phyloP scores from a whole-genome alignment of 2,797 vertebrate species.

The Acridotheres tristis region DNA sequence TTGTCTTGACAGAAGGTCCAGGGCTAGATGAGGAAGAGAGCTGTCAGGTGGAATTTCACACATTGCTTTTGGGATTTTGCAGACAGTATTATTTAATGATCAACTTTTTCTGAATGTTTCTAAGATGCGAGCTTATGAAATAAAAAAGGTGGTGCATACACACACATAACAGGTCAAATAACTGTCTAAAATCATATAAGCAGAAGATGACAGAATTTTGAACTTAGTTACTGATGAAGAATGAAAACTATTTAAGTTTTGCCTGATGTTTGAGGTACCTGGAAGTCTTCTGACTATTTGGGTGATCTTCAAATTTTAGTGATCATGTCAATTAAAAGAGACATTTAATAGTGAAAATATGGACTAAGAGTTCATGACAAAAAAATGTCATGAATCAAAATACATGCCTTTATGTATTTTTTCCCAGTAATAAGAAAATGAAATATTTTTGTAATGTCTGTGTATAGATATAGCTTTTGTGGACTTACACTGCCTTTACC shows the following conservation, averaged over 20 bases:
- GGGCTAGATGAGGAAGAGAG: neutral
- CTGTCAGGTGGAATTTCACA: neutral
- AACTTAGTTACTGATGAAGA: neutral
- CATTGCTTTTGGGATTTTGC: neutral
- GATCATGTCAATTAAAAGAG: neutral
- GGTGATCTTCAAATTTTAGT: neutral
- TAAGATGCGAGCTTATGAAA: neutral
- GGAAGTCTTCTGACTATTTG: neutral
- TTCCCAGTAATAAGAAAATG: neutral
- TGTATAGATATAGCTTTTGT: neutral
- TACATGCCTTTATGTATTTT: neutral
- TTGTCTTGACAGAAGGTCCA: neutral
- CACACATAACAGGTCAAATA: neutral
- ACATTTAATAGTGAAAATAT: neutral
- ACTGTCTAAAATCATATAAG: neutral
- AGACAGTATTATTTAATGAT: neutral
- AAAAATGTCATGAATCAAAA: neutral
- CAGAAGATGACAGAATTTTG: neutral
- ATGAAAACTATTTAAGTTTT: neutral
- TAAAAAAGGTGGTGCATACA: neutral
- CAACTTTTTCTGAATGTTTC: neutral
- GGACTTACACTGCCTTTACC: neutral
- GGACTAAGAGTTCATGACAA: neutral
- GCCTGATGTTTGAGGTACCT: neutral
- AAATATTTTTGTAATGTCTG: neutral